Base-by-base conservation (phyloP, 2,888 invertebrate species). In the Cantharis rustica region DNA sequence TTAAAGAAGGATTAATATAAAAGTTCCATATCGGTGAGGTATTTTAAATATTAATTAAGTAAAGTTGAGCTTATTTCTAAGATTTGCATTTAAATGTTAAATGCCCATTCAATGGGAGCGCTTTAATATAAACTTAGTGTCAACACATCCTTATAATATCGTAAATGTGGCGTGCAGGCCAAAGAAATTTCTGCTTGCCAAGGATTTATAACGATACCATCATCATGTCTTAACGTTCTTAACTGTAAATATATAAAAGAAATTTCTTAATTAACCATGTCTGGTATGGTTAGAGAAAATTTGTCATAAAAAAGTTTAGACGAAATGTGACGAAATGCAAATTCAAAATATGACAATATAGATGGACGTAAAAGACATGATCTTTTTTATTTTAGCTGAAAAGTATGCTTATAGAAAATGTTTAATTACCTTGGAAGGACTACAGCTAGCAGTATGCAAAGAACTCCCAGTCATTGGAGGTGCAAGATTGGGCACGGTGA, bases 401-500 rank as follows among this genome's bases (percentile, higher is more conserved):
- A 64, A 10, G 16, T 20, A 10, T 64, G 10, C 10, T 27, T 27
- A 13, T 20, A 16, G 17, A 31, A 20, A 71, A 72, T 17, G 26
- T 61, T 61, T 17, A 63, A 72, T 85, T 87, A 88, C 88, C 88
- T 88, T 88, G 23, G 87, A 86, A 69, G 87, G 86, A 80, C 86
- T 88, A 86, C 87, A 88, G 84, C 85, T 88, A 82, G 84, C 86
- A 81, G 86, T 85, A 78, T 87, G 87, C 77, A 87, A 81, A 72
- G 86, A 85, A 77, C 84, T 85, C 69, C 85, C 86, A 15, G 87
- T 86, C 84, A 88, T 86, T 26, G 87, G 88, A 74, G 89, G 88
- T 73, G 86, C 88, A 82, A 88, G 88, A 83, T 84, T 88, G 78
- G 89, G 88, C 80, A 89, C 87, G 75, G 88, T 86, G 82, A 89